Evolutionary conservation across 2,888 invertebrate genomes (phyloP), one percentile per base, ranked within the genome.

Genomic region (Dryadula phaetusa): DNA sequence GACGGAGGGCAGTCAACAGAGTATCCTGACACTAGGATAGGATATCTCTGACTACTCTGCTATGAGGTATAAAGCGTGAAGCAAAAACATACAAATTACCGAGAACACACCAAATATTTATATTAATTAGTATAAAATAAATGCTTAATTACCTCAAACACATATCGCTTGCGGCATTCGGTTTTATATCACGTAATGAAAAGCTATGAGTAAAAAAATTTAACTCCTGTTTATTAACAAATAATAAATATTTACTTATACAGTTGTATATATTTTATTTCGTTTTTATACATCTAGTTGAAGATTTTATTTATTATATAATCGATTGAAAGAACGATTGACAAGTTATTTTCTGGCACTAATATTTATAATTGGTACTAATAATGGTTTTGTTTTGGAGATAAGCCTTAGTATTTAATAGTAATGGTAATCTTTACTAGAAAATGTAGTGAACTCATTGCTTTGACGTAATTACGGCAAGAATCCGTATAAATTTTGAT

Each of bases 101-200:
- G 10, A 37, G 37, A 37, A 37, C 37, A 37, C 37, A 12, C 12
- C 12, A 12, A 49, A 49, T 49, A 8, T 25, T 34, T 53, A 53
- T 34, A 20, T 34, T 18, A 34, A 53, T 34, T 34, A 53, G 18
- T 34, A 10, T 54, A 34, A 20, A 54, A 54, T 37, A 37, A 32
- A 54, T 37, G 54, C 18, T 34, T 20, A 54, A 54, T 54, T 54
- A 54, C 10, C 20, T 54, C 34, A 37, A 54, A 54, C 18, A 54
- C 54, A 18, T 34, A 54, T 20, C 54, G 54, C 54, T 54, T 37
- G 54, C 22, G 54, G 54, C 37, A 4, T 14, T 54, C 20, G 54
- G 37, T 54, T 54, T 54, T 37, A 37, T 54, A 37, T 54, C 37
- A 54, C 54, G 54, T 37, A 54, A 37, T 54, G 20, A 54, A 37